Base-by-base conservation (phyloP, 2,113 vertebrate genomes). In the Salvator merianae region DNA sequence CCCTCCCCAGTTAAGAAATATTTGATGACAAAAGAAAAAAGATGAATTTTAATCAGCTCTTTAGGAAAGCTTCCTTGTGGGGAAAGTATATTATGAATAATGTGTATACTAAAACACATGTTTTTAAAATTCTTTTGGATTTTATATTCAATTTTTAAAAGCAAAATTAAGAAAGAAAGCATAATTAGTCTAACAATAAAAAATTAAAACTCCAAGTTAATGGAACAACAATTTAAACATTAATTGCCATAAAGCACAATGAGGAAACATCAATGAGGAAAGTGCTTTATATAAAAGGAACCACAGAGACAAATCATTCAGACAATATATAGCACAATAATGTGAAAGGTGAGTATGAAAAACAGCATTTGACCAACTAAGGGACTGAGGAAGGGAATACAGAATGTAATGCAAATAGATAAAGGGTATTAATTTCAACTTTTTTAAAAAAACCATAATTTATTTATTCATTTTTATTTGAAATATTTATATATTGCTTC, bases 321-420 rank as follows among this genome's bases (percentile, higher is more conserved):
- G 69, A 71, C 38, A 30, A 32, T 50, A 36, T 59, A 77, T 24
- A 77, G 32, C 75, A 65, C 7, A 40, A 53, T 22, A n/a, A 47
- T 32, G 26, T 34, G 43, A 22, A 68, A 69, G 43, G 34, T 77
- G 34, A 59, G 32, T 38, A 50, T 53, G 22, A 55, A 32, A 47
- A 34, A 55, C 16, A 81, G n/a, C 28, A 80, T 53, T 80, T 80
- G 79, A 69, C 50, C 50, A 70, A 81, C 69, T 32, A n/a, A 30
- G 32, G 79, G 10, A 69, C n/a, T 26, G 5, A 28, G 43, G 47
- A 80, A 16, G 30, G 28, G 75, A 70, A 70, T 59, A 79, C 10
- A 81, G 22, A 66, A 70, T 69, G n/a, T 26, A 50, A n/a, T 40
- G 63, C 16, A 79, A n/a, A 28, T 22, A 66, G 16, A 79, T 24